phyloP scores from a whole-genome alignment of 2,113 vertebrate genomes.

The Phylloscopus trochilus region DNA sequence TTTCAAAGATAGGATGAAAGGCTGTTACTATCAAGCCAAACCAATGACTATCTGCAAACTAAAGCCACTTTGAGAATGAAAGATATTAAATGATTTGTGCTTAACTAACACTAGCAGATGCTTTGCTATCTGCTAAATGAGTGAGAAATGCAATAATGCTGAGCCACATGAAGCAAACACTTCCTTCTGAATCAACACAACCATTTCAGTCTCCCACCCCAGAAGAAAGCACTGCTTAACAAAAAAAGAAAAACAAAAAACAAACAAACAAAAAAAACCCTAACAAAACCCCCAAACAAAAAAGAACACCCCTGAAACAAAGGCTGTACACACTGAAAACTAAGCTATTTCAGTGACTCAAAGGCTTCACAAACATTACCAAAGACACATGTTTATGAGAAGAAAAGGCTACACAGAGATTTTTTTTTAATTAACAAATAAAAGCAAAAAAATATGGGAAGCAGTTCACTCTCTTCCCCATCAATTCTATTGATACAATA shows the following conservation, averaged over 20 bases:
- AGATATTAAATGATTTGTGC: background rate
- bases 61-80: background rate
- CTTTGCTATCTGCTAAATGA: background rate
- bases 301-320: background rate
- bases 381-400: background rate
- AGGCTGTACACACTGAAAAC: background rate
- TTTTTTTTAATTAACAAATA: background rate
- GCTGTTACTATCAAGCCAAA: background rate
- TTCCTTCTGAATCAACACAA: background rate
- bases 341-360: background rate
- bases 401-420: background rate
- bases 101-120: background rate
- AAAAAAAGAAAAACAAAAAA: background rate
- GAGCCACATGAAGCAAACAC: background rate
- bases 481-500: background rate
- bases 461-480: background rate
- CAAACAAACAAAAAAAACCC: rapidly evolving
- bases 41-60: background rate
- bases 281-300: background rate
- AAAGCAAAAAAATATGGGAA: background rate
- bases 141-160: slow-evolving; percentile 3
- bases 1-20: background rate
- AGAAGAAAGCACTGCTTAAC: background rate
- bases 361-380: background rate
- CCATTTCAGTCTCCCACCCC: background rate